phyloP scores from a whole-genome alignment of 2,888 invertebrate genomes.

The Brachyopa scutellaris region DNA sequence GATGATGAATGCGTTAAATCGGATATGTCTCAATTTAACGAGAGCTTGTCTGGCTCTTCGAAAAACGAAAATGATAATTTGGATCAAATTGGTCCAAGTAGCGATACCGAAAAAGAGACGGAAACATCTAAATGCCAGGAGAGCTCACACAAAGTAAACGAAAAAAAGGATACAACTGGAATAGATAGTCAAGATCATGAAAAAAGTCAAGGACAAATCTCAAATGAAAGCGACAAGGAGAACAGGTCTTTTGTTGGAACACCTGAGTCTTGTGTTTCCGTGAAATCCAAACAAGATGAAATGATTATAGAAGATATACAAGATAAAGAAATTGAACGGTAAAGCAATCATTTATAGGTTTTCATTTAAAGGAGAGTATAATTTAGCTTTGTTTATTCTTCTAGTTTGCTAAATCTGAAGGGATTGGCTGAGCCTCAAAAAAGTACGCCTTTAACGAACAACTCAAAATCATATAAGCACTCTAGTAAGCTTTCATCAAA shows the following conservation, averaged over 20 bases:
- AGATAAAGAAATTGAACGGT: conserved; percentile 80
- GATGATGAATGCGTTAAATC: conserved; percentile 22
- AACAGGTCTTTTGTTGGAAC: conserved; percentile 48
- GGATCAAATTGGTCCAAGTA: conserved; percentile 3
- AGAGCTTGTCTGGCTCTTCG: conserved; percentile 24
- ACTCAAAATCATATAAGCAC: conserved; percentile 37
- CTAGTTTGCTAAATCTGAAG: conserved; percentile 78
- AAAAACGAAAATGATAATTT: conserved; percentile 16
- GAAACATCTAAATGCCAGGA: not conserved
- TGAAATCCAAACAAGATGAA: conserved; percentile 58
- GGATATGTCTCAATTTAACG: conserved; percentile 13
- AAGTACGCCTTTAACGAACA: conserved; percentile 45
- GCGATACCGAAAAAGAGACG: conserved; percentile 7
- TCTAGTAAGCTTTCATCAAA: conserved; percentile 50
- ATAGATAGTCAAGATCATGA: conserved; percentile 1
- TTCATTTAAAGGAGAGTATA: too few relatives aligned
- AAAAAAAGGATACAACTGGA: too few relatives aligned
- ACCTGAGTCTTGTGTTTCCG: conserved; percentile 8
- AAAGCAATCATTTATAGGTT: conserved; percentile 1
- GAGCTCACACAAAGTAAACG: not conserved
- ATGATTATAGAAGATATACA: conserved; percentile 74
- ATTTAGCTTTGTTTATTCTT: conserved; percentile 5
- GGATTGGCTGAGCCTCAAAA: conserved; percentile 74
- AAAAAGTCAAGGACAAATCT: conserved; percentile 10
- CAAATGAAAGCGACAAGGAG: conserved; percentile 74